phyloP scores from a whole-genome alignment of 2,113 vertebrate species.

The Hiodon tergisus region DNA sequence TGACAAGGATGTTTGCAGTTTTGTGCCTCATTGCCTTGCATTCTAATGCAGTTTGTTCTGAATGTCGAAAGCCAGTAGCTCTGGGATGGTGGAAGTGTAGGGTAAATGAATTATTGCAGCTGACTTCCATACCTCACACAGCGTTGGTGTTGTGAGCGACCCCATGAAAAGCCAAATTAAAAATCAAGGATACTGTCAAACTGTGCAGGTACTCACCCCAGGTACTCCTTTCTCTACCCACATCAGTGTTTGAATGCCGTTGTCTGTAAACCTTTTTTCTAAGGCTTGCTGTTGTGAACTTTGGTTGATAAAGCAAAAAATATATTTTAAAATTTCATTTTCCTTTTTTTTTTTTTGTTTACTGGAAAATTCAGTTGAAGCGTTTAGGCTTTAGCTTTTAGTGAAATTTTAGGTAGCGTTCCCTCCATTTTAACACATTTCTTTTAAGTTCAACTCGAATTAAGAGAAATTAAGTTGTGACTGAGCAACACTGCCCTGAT shows the following conservation, averaged over 20 bases:
- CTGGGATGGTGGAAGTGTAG: constrained; percentile 98
- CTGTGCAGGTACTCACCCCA: constrained; percentile 99
- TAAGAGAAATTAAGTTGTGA: background rate
- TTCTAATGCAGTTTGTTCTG: constrained; percentile 98
- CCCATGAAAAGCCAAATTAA: constrained; percentile 99
- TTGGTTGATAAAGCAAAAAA: constrained; percentile 73
- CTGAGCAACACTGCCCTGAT: background rate
- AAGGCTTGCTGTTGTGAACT: constrained; percentile 84
- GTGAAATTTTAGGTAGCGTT: background rate
- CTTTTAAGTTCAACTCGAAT: background rate
- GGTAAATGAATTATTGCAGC: constrained; percentile 99
- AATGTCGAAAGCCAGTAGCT: constrained; percentile 84
- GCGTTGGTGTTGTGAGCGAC: constrained; percentile 99
- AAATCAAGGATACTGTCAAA: constrained; percentile 99
- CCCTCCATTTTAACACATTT: background rate
- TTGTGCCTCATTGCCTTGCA: constrained; percentile 84
- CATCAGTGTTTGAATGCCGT: constrained; percentile 99
- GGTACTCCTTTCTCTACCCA: constrained; percentile 99
- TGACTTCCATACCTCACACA: constrained; percentile 99
- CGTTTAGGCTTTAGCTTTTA: background rate
- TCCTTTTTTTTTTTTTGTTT: constrained; percentile 12
- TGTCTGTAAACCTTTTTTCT: constrained; percentile 84
- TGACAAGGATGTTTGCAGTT: constrained; percentile 74
- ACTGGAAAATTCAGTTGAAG: background rate
- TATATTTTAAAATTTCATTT: constrained; percentile 76